phyloP scores from a whole-genome alignment of 2,113 vertebrate genomes.

The Blennius ocellaris region DNA sequence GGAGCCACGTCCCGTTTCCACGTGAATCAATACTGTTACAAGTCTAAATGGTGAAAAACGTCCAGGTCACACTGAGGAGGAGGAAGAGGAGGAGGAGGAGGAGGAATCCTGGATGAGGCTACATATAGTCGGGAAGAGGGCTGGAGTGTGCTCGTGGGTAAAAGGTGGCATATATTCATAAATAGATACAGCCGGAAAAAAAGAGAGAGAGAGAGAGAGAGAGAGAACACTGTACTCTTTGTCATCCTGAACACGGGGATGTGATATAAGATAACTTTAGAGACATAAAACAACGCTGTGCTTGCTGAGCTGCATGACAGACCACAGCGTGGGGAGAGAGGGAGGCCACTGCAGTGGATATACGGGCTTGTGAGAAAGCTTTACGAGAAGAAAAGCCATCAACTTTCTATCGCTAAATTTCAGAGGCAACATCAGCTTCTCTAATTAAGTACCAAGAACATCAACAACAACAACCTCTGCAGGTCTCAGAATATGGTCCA shows the following conservation, averaged over 20 bases:
- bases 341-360: background rate
- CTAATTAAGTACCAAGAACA: constrained; percentile 60
- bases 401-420: constrained; percentile 48
- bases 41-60: constrained; percentile 56
- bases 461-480: constrained; percentile 36
- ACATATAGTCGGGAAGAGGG: constrained; percentile 1
- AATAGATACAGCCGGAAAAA: constrained; percentile 20
- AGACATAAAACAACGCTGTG: constrained; percentile 34
- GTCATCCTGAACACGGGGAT: constrained; percentile 19
- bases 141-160: constrained; percentile 1
- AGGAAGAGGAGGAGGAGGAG: constrained; percentile 1
- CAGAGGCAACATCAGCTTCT: constrained; percentile 41
- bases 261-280: constrained; percentile 46
- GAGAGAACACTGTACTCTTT: constrained; percentile 45
- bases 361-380: constrained; percentile 16
- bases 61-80: constrained; percentile 30
- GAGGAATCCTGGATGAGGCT: constrained; percentile 22
- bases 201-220: constrained; percentile 1
- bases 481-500: constrained; percentile 35
- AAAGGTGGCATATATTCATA: constrained; percentile 21
- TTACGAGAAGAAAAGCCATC: constrained; percentile 41
- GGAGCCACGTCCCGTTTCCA: constrained; percentile 65
- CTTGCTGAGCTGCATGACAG: constrained; percentile 18
- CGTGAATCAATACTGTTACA: constrained; percentile 64
- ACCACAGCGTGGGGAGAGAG: constrained; percentile 4